Evolutionary conservation across 2,888 invertebrate species (phyloP).

Genomic region (Lamproptera curius): DNA sequence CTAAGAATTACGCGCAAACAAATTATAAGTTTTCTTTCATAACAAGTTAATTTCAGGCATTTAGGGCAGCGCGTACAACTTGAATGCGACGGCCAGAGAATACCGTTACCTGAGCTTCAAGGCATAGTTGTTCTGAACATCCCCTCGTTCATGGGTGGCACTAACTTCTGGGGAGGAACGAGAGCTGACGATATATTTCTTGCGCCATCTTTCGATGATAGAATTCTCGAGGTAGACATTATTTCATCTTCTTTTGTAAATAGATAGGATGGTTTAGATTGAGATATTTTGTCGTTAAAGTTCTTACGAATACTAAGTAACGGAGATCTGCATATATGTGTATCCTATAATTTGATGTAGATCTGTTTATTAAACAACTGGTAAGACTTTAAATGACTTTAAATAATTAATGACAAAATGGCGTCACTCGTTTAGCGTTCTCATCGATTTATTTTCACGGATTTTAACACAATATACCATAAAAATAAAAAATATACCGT

Average conservation of each 20-base stretch:
- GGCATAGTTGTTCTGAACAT: constrained; percentile 98
- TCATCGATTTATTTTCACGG: too few relatives aligned
- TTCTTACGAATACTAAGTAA: neutral
- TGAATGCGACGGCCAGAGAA: constrained; percentile 97
- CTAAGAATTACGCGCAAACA: too few relatives aligned
- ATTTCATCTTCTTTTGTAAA: too few relatives aligned
- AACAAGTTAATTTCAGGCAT: constrained; percentile 81
- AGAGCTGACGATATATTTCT: constrained; percentile 95
- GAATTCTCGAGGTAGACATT: constrained; percentile 93
- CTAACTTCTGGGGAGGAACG: constrained; percentile 98
- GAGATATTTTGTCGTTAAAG: neutral
- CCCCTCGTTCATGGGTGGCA: constrained; percentile 97
- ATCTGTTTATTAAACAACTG: too few relatives aligned
- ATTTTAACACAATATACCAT: too few relatives aligned
- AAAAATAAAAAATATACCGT: too few relatives aligned
- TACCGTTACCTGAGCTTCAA: constrained; percentile 96
- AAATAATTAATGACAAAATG: too few relatives aligned
- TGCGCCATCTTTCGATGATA: constrained; percentile 96
- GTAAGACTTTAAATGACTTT: too few relatives aligned
- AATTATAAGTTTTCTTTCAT: too few relatives aligned
- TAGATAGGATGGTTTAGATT: too few relatives aligned
- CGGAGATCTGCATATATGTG: neutral
- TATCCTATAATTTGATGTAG: too few relatives aligned
- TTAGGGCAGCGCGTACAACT: constrained; percentile 96
- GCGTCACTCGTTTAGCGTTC: too few relatives aligned